Evolutionary conservation across 2,888 invertebrate species (phyloP), one percentile per base, ranked within the genome.

Genomic region (Drosophila siamana): DNA sequence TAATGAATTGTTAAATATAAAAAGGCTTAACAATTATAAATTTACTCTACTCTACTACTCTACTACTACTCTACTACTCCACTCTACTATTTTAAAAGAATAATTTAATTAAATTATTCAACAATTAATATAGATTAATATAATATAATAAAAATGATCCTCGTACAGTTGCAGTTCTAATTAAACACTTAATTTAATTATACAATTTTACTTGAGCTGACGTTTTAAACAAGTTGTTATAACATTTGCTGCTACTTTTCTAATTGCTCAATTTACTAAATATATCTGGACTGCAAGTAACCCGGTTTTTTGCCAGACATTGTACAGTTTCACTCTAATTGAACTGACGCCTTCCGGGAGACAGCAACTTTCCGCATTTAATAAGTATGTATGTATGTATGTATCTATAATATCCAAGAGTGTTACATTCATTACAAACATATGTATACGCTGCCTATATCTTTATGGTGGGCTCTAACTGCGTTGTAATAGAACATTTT

Each of bases 281-380:
- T 36, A 24, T 41, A 15, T 48, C 13, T 51, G 7, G 2, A 6
- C 2, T 44, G 15, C 7, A n/a, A 19, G 7, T 33, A 50, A 43
- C 59, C 44, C 22, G 30, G 15, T 50, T 59, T 38, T 40, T 30
- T 56, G 38, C 47, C 43, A 41, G 24, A 26, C 57, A 26, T 26
- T 47, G 19, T 33, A 36, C 16, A 40, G 24, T 47, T 24, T 24
- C 6, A 19, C 15, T 33, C 28, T 36, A 43, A 33, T 65, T 30
- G 40, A 59, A 59, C 51, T 33, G 64, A 30, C 60, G 65, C 51
- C 65, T 65, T 65, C 65, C 65, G 65, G 47, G 51, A 52, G 60
- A 28, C 7, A 15, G 13, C 40, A 51, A 26, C 33, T 51, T 50
- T 47, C 38, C 47, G 46, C 60, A 65, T 65, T 60, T 51, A 52